These are phyloP conservation scores for Brachionus manjavacas DNA, from an alignment of 1,140 invertebrate species.

Conservation along the genomic window DNA sequence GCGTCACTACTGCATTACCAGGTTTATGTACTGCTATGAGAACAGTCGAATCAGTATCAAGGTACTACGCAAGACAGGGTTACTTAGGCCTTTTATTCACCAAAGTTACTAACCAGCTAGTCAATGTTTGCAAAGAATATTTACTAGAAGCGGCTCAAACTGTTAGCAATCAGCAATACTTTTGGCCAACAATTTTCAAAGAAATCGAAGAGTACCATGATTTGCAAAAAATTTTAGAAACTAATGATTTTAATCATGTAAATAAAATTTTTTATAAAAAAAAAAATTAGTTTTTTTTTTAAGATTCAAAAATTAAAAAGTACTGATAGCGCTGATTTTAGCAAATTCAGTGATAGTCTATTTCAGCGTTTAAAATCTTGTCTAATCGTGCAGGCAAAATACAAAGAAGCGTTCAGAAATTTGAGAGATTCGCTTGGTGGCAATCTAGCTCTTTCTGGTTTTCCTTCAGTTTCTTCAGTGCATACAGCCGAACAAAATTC, in stretches of 20 bases:
- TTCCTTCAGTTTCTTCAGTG: conserved; percentile 51
- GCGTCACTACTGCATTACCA: conserved; percentile 53
- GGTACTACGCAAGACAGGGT: conserved; percentile 54
- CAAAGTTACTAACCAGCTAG: conserved; percentile 55
- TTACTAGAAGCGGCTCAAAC: conserved; percentile 50
- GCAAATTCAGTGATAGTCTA: conserved; percentile 47
- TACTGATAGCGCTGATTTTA: neutral
- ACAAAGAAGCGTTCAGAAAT: conserved; percentile 50
- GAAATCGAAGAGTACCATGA: conserved; percentile 47
- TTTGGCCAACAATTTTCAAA: conserved; percentile 48
- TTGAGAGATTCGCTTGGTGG: conserved; percentile 53
- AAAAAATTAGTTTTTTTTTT: conserved; percentile 42
- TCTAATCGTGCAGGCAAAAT: conserved; percentile 51
- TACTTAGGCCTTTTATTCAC: conserved; percentile 55
- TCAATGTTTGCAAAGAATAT: conserved; percentile 54
- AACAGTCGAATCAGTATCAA: conserved; percentile 55
- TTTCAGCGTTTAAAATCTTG: conserved; percentile 51
- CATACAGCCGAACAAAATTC: conserved; percentile 44
- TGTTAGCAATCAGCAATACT: conserved; percentile 49
- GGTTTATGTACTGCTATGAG: conserved; percentile 52
- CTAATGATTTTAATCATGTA: conserved; percentile 48
- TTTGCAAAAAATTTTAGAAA: conserved; percentile 31
- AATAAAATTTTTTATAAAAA: conserved; percentile 49
- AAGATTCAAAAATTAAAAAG: neutral
- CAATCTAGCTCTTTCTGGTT: conserved; percentile 51